phyloP scores from a whole-genome alignment of 2,113 vertebrate genomes.

The Monarcha castaneiventris region DNA sequence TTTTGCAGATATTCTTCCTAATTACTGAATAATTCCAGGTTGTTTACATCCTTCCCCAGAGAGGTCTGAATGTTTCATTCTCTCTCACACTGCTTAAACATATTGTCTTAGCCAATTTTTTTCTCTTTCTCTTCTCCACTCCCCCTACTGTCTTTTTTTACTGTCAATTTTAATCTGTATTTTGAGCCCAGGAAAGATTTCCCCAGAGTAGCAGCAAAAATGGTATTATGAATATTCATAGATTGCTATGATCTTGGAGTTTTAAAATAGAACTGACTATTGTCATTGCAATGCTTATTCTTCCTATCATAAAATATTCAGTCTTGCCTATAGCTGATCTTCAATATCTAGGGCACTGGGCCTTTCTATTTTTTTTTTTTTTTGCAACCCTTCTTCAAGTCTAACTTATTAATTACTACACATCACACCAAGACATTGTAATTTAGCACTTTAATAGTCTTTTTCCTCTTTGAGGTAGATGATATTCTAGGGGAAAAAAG shows the following conservation, averaged over 20 bases:
- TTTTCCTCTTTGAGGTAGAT: background rate
- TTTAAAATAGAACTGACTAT: constrained; percentile 50
- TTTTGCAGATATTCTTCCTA: background rate
- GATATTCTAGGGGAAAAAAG: background rate
- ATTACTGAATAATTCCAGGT: background rate
- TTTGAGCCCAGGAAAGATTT: constrained; percentile 46
- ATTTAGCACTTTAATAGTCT: background rate
- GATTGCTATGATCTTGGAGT: background rate
- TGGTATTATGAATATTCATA: constrained; percentile 36
- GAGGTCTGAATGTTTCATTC: background rate
- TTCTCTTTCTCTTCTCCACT: too few species aligned
- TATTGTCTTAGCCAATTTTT: background rate
- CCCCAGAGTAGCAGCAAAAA: constrained; percentile 23
- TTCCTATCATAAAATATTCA: constrained; percentile 6
- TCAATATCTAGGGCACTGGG: background rate
- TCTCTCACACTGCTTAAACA: background rate
- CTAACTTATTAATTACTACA: background rate
- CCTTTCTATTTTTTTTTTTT: background rate
- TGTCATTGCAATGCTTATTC: background rate
- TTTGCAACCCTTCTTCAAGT: background rate
- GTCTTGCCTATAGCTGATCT: background rate
- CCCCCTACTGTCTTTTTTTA: background rate
- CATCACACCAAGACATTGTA: background rate
- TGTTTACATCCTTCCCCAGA: background rate
- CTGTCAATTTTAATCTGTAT: constrained; percentile 29